These are phyloP conservation scores for Daphoenositta chrysoptera DNA, from an alignment of 2,113 vertebrate species.

Conservation along the genomic window DNA sequence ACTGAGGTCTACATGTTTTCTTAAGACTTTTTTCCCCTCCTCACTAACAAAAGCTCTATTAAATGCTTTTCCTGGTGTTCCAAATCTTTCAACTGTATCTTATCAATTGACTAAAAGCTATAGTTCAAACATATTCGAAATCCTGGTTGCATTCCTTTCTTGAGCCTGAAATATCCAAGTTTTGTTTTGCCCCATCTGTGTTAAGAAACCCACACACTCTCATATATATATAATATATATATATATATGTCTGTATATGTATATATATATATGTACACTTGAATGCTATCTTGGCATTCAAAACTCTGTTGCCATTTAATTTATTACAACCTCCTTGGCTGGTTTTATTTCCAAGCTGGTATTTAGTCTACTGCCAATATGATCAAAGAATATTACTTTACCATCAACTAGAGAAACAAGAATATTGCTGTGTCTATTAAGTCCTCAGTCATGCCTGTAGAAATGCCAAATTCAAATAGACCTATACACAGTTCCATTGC, in stretches of 20 bases:
- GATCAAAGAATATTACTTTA: neutral
- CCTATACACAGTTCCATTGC: neutral
- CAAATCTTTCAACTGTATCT: neutral
- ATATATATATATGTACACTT: neutral
- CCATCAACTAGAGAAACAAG: neutral
- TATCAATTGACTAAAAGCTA: neutral
- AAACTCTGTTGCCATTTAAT: neutral
- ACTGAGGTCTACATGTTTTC: neutral
- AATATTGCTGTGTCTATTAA: neutral
- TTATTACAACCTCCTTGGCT: neutral
- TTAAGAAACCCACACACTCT: neutral
- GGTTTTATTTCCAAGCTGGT: neutral
- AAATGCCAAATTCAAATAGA: neutral
- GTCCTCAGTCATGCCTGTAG: neutral
- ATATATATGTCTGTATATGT: too few species aligned
- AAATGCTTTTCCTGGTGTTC: neutral
- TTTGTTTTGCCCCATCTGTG: neutral
- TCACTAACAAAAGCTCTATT: neutral
- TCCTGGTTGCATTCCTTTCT: neutral
- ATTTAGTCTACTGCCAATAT: neutral
- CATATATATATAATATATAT: too few species aligned
- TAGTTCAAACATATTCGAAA: neutral
- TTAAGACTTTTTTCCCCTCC: accelerated
- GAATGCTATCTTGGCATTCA: neutral
- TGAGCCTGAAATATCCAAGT: neutral